Evolutionary conservation across 2,888 invertebrate species (phyloP).

Genomic region (Apamea monoglypha): DNA sequence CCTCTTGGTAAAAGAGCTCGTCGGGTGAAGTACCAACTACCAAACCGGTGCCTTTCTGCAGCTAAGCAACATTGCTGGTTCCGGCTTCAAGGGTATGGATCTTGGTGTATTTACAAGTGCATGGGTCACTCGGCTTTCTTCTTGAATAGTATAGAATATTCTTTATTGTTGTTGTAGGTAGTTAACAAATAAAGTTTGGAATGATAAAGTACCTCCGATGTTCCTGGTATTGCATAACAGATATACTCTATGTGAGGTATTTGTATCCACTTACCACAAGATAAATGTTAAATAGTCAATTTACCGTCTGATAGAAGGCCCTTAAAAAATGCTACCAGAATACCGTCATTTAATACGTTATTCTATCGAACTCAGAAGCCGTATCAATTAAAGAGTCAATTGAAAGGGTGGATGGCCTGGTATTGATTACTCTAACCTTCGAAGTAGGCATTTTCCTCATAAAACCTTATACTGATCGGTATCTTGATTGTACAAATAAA

Average conservation of each 20-base stretch:
- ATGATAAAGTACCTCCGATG: not conserved
- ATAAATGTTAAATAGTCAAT: not conserved
- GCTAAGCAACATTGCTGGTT: not conserved
- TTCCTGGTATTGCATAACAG: not conserved
- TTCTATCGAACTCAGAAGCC: slow-evolving; percentile 47
- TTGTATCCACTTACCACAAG: not conserved
- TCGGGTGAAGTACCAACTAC: not conserved
- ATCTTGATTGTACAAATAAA: slow-evolving; percentile 28
- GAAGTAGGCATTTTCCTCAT: slow-evolving; percentile 28
- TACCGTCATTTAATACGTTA: slow-evolving; percentile 25
- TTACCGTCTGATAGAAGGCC: not conserved
- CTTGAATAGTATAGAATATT: not conserved
- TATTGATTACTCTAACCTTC: slow-evolving; percentile 46
- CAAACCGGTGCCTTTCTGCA: not conserved
- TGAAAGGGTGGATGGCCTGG: slow-evolving; percentile 36
- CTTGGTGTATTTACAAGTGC: not conserved
- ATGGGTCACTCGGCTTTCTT: not conserved
- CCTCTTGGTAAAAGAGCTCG: not conserved
- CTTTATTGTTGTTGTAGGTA: not conserved
- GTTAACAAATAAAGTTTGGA: not conserved
- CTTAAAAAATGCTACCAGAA: too few relatives aligned
- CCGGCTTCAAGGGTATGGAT: not conserved
- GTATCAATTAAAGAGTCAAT: slow-evolving; percentile 43
- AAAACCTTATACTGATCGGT: slow-evolving; percentile 35
- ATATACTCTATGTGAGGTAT: not conserved